Percentiles rank a stretch among this genome's conserved stretches.
These are phyloP conservation scores for Oophaga sylvatica DNA, from an alignment of 2,797 vertebrate species.

Conservation along the genomic window DNA sequence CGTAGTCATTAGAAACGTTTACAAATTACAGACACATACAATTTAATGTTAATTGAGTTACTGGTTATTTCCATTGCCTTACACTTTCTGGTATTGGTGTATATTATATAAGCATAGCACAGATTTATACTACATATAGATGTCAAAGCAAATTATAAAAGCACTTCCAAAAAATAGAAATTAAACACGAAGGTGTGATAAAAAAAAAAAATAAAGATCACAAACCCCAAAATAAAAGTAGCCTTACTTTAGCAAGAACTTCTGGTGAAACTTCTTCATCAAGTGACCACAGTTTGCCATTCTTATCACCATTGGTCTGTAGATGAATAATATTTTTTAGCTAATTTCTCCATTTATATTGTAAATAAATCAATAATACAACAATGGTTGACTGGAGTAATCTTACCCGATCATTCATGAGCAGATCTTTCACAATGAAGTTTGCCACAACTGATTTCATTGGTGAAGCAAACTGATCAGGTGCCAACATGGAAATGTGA, in stretches of 20 bases:
- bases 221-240: not conserved
- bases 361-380: not conserved
- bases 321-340: constrained; percentile 59
- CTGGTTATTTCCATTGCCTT: too few relatives aligned
- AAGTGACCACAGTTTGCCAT: constrained; percentile 94
- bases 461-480: constrained; percentile 97
- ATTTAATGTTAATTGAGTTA: too few relatives aligned
- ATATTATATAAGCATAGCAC: too few relatives aligned
- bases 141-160: too few relatives aligned
- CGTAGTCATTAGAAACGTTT: too few relatives aligned
- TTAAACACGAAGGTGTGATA: not conserved
- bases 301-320: constrained; percentile 96
- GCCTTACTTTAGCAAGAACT: constrained; percentile 84
- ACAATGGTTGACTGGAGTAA: constrained; percentile 7
- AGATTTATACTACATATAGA: too few relatives aligned
- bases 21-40: too few relatives aligned
- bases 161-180: too few relatives aligned
- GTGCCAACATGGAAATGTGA: constrained; percentile 98
- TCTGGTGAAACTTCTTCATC: constrained; percentile 98
- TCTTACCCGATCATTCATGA: constrained; percentile 98
- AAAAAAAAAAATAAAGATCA: not conserved
- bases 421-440: constrained; percentile 98
- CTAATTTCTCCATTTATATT: too few relatives aligned
- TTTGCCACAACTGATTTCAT: constrained; percentile 99
- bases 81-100: too few relatives aligned